These are phyloP conservation scores for Drosophila rufa DNA, from an alignment of 1,140 invertebrate species.

Conservation along the genomic window DNA sequence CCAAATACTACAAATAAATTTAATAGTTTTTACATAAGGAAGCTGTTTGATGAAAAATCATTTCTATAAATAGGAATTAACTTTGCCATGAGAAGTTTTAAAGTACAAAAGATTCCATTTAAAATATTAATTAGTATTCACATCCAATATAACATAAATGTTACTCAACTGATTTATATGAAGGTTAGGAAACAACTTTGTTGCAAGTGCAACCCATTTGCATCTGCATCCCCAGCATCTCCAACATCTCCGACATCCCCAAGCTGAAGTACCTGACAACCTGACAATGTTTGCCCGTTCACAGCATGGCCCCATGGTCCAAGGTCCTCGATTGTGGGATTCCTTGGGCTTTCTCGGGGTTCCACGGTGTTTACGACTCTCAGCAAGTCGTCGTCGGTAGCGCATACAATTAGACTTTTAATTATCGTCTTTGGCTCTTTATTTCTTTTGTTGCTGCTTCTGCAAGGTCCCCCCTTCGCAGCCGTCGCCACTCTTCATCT, in stretches of 20 bases:
- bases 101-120: background rate
- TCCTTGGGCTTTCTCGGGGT: conserved; percentile 5
- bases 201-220: conserved; percentile 17
- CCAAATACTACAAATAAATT: too few relatives aligned
- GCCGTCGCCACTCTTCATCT: background rate
- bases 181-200: conserved; percentile 27
- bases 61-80: background rate
- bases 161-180: conserved; percentile 16
- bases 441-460: conserved; percentile 33
- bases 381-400: conserved; percentile 54
- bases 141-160: background rate
- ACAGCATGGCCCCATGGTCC: conserved; percentile 25
- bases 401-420: conserved; percentile 81
- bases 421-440: conserved; percentile 70
- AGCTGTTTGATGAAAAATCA: background rate
- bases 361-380: conserved; percentile 44
- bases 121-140: background rate
- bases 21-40: too few relatives aligned
- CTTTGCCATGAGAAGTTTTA: background rate
- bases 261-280: conserved; percentile 20
- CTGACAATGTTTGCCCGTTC: conserved; percentile 45
- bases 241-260: background rate
- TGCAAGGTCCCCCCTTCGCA: background rate
- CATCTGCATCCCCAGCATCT: conserved; percentile 1
- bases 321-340: conserved; percentile 22